These are phyloP conservation scores for Lepidocyrtoides sp. DNA, from an alignment of 2,888 invertebrate genomes.

Conservation along the genomic window DNA sequence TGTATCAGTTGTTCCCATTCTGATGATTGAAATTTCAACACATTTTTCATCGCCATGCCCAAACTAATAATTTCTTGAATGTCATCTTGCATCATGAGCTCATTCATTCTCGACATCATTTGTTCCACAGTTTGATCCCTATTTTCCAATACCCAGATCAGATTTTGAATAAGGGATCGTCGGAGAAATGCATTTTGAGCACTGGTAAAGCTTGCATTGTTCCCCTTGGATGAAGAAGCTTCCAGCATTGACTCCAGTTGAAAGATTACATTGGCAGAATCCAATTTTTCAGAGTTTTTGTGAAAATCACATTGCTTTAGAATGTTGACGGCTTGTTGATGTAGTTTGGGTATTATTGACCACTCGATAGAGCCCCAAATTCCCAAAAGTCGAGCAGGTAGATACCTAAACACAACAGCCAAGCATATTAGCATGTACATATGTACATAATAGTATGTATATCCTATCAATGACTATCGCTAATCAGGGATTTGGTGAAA, in stretches of 20 bases:
- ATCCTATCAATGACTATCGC: not conserved
- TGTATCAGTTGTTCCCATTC: conserved; percentile 76
- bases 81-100: conserved; percentile 74
- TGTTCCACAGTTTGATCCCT: conserved; percentile 62
- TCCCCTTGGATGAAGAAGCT: not conserved
- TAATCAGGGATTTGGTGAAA: no score
- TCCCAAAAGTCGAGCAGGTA: conserved; percentile 67
- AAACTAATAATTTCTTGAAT: conserved; percentile 77
- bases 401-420: conserved; percentile 42
- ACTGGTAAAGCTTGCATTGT: conserved; percentile 58
- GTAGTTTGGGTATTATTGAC: conserved; percentile 54
- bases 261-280: not conserved
- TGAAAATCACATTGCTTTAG: conserved; percentile 62
- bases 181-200: conserved; percentile 64
- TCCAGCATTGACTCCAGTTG: conserved; percentile 54
- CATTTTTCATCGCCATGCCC: conserved; percentile 77
- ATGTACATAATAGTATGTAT: not conserved
- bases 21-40: conserved; percentile 58
- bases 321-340: conserved; percentile 31
- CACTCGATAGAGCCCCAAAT: conserved; percentile 80
- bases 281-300: conserved; percentile 7
- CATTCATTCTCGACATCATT: conserved; percentile 73
- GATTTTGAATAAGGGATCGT: conserved; percentile 64
- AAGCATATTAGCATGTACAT: not conserved
- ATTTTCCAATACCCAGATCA: conserved; percentile 73